Evolutionary conservation across 2,113 vertebrate genomes (phyloP), one percentile per base, ranked within the genome.

Genomic region (Malurus melanocephalus): DNA sequence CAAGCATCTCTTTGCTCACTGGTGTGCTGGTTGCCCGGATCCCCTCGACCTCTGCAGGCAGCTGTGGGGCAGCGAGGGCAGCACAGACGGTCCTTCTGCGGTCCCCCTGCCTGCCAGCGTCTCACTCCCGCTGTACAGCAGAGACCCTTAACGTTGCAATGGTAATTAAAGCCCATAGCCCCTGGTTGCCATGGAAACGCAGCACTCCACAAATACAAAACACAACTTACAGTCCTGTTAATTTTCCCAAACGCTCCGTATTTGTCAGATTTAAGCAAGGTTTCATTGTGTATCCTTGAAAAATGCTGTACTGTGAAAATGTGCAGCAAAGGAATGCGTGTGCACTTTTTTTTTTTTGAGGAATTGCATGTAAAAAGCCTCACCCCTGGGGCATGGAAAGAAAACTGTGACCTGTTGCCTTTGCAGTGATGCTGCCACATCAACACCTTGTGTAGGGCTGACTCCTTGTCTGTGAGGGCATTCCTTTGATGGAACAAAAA

Each of bases 111-210:
- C 27, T 9, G 71, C 76, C 67, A 20, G 20, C 1, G 2, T 35
- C 85, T 75, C 60, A 10, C 9, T 1, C 52, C 22, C 3, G 9
- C 51, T 21, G 11, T 53, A 27, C 61, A 56, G 49, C 13, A 7
- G 48, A 49, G 66, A 35, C 85, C 53, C 85, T 88, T 60, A 20
- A 60, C 8, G 6, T 23, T 11, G 2, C 2, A 0, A 43, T 7
- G 3, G 65, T 71, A 95, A 96, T 95, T 93, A 95, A 92, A 94
- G 90, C 68, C 80, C 6, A 2, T 22, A 82, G 64, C 51, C 80
- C 61, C n/a, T 21, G 0, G 91, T 96, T 95, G 76, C 95, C 82
- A 91, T 2, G 77, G 95, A 94, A 96, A 96, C 86, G 0, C 85
- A 87, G 87, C 90, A 57, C 81, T 92, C 77, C 74, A 62, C 92